Evolutionary conservation across 2,797 vertebrate genomes (phyloP), one percentile per base, ranked within the genome.

Genomic region (Phoxinus dragarum): DNA sequence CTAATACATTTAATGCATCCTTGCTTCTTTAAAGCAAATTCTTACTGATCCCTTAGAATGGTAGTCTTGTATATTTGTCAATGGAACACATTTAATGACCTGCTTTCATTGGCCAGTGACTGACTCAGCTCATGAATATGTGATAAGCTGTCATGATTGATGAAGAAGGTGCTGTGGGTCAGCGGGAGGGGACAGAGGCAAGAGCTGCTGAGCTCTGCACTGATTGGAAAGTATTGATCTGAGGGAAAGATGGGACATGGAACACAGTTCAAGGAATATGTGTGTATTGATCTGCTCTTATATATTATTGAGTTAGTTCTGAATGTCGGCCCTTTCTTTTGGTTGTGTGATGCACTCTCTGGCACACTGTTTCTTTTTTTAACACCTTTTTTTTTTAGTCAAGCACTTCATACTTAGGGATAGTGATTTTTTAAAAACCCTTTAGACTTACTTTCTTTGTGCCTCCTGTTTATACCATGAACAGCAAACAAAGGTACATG

Each of bases 81-180:
- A 12, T 42, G 19, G 23, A 80, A 56, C 31, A 36, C 40, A 68
- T 31, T 47, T 56, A 38, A 31, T 23, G 40, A 71, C 42, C 54
- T 88, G 36, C 66, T 71, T 56, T 31, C 21, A 88, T 84, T 85
- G 83, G 87, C 23, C 78, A 69, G 68, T 66, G 19, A 80, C 68
- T 86, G 68, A 68, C 82, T 88, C 42, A 54, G 72, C 71, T 88
- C 76, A 85, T 90, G 84, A 86, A 89, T 88, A 85, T 88, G 84
- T 73, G 71, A 86, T 84, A 56, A 80, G 17, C 17, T 61, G 34
- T 69, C 76, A 74, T 52, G 73, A 66, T 71, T 81, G 86, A 88
- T 78, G 49, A 87, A 88, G 52, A 81, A 86, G 61, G 59, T 31
- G 64, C 56, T 66, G 16, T 49, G 69, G 80, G 81, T 82, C 87